Conservation (phyloP, 2,113 vertebrate genomes). For the Coptodon rendalli region DNA sequence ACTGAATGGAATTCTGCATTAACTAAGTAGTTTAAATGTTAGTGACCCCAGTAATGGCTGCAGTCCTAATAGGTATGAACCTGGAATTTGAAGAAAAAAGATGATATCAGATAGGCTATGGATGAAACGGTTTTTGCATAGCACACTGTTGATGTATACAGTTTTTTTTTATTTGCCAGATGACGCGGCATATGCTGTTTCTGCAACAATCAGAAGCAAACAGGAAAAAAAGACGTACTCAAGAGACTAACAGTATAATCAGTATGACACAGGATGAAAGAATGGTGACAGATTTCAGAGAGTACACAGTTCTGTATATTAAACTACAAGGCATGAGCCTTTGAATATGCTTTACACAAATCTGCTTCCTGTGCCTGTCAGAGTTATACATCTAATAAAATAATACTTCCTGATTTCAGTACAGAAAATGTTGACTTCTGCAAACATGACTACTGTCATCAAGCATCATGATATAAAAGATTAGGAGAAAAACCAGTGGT, state of each 20-base stretch:
- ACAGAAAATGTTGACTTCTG: not conserved
- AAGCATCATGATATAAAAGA: not conserved
- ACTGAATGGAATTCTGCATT: not conserved
- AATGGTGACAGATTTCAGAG: not conserved
- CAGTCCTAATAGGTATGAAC: not conserved
- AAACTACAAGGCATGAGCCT: not conserved
- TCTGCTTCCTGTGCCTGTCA: not conserved
- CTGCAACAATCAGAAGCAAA: not conserved
- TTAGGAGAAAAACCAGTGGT: not conserved
- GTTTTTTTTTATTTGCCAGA: not conserved
- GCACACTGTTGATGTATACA: not conserved
- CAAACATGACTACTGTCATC: not conserved
- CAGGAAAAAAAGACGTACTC: too few species aligned
- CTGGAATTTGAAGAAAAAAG: not conserved
- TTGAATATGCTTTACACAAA: not conserved
- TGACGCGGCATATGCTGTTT: not conserved
- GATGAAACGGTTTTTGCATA: not conserved
- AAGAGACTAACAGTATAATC: not conserved
- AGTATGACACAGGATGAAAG: not conserved
- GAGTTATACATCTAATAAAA: not conserved
- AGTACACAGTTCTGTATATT: not conserved
- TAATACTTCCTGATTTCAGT: not conserved
- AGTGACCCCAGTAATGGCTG: not conserved
- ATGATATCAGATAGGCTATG: not conserved
- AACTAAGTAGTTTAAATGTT: not conserved